These are phyloP conservation scores for Mormyrus lacerda DNA, from an alignment of 2,113 vertebrate genomes.

Conservation along the genomic window DNA sequence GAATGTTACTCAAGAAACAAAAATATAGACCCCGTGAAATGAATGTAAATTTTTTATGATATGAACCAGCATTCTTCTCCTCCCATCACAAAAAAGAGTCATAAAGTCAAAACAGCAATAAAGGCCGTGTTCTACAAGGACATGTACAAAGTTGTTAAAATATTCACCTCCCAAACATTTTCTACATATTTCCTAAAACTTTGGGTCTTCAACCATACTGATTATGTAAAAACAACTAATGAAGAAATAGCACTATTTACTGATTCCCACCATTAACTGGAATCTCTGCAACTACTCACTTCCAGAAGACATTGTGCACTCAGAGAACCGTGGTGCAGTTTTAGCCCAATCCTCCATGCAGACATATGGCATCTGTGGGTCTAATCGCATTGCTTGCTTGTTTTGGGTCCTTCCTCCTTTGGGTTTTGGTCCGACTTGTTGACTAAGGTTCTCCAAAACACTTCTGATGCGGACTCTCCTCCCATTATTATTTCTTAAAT, in stretches of 20 bases:
- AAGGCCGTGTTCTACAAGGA: not conserved
- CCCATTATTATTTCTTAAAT: not conserved
- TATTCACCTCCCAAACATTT: not conserved
- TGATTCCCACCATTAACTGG: not conserved
- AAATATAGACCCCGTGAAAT: not conserved
- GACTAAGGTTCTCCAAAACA: not conserved
- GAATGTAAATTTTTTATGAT: not conserved
- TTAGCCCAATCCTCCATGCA: not conserved
- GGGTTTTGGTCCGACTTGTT: not conserved
- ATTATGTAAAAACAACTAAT: not conserved
- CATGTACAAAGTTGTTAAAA: not conserved
- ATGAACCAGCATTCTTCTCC: not conserved
- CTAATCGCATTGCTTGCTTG: not conserved
- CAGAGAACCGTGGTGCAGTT: not conserved
- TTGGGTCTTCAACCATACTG: not conserved
- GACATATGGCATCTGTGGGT: not conserved
- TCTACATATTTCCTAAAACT: not conserved
- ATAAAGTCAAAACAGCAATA: not conserved
- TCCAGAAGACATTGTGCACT: not conserved
- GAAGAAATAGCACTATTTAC: not conserved
- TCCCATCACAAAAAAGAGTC: not conserved
- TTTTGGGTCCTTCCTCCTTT: not conserved
- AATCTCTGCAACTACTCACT: not conserved
- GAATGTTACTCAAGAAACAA: constrained; percentile 8
- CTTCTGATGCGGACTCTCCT: not conserved